Percentiles rank a stretch among this genome's conserved stretches.
phyloP scores from a whole-genome alignment of 2,113 vertebrate genomes.

The Channa argus region DNA sequence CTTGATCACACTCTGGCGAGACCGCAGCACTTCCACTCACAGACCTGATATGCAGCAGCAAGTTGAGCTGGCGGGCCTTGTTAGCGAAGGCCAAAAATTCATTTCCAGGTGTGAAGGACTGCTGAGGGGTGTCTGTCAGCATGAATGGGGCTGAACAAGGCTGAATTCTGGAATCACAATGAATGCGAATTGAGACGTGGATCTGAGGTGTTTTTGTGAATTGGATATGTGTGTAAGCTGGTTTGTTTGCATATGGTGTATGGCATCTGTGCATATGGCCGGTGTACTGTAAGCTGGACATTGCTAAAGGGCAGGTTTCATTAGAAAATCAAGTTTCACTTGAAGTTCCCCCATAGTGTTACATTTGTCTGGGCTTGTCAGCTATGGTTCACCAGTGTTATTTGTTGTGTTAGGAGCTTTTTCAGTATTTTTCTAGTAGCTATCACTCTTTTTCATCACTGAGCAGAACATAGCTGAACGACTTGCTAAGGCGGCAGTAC shows the following conservation, averaged over 20 bases:
- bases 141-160: conserved; percentile 45
- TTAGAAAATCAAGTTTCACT: neutral
- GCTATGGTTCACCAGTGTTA: neutral
- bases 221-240: conserved; percentile 28
- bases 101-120: conserved; percentile 66
- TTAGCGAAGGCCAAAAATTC: conserved; percentile 45
- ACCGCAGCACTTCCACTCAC: conserved; percentile 9
- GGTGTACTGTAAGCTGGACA: neutral
- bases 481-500: neutral
- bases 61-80: conserved; percentile 52
- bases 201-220: conserved; percentile 42
- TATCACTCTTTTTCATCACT: neutral
- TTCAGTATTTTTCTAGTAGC: conserved; percentile 2
- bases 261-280: neutral
- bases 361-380: conserved; percentile 27
- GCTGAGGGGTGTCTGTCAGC: conserved; percentile 63
- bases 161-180: conserved; percentile 37
- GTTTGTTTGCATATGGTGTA: conserved; percentile 4
- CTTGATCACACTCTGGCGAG: conserved; percentile 60
- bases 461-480: neutral
- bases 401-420: conserved; percentile 1
- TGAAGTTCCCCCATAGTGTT: neutral
- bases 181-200: conserved; percentile 61
- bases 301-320: neutral
- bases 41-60: conserved; percentile 28